Conservation (phyloP, 2,797 vertebrate genomes). For the Zenarchopterus dispar region DNA sequence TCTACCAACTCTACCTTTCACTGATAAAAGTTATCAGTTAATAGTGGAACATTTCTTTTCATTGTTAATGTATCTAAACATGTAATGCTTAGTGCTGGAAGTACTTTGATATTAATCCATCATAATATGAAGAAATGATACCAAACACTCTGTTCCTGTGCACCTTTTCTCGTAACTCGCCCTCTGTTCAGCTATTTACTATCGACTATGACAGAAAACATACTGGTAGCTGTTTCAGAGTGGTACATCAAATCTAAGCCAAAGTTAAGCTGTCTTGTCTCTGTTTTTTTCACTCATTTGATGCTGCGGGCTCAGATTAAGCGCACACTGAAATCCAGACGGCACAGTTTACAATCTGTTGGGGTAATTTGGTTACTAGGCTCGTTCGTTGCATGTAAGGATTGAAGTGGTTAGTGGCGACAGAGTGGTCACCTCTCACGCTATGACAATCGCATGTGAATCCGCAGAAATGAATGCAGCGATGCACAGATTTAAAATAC, state of each 20-base stretch:
- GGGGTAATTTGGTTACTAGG: slow-evolving; percentile 63
- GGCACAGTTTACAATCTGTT: slow-evolving; percentile 65
- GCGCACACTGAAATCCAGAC: slow-evolving; percentile 55
- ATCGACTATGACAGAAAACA: slow-evolving; percentile 16
- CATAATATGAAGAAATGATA: no score
- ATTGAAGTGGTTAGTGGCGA: slow-evolving; percentile 10
- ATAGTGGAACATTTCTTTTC: no score
- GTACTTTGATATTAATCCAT: no score
- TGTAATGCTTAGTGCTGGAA: no score
- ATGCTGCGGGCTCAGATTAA: slow-evolving; percentile 67
- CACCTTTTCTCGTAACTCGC: no score
- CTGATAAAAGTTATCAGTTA: no score
- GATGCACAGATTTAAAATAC: no score
- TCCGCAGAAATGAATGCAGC: background rate
- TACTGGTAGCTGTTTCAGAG: slow-evolving; percentile 34
- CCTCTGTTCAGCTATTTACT: no score
- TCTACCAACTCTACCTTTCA: background rate
- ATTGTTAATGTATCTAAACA: no score
- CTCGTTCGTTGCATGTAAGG: slow-evolving; percentile 35
- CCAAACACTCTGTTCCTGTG: no score
- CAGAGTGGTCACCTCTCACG: no score
- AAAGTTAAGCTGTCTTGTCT: slow-evolving; percentile 65
- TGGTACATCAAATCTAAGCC: slow-evolving; percentile 48
- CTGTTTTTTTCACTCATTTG: slow-evolving; percentile 57
- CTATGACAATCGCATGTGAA: background rate